Evolutionary conservation across 2,888 invertebrate species (phyloP).

Genomic region (Parasteatoda lunata): DNA sequence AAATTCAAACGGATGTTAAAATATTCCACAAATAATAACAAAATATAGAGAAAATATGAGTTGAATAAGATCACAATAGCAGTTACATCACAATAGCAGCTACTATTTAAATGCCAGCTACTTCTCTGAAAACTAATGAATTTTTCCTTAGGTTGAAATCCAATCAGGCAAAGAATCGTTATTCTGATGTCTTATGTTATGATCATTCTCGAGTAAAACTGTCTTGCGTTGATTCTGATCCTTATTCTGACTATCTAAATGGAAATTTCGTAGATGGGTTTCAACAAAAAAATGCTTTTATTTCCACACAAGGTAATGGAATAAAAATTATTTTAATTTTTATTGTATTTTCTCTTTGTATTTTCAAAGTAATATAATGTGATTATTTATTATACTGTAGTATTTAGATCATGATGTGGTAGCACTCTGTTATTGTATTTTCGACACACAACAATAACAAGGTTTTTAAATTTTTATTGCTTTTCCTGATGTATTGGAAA

Average conservation of each 20-base stretch:
- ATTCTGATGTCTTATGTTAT: constrained; percentile 96
- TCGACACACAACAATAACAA: no score
- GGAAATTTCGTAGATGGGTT: constrained; percentile 99
- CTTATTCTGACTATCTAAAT: constrained; percentile 92
- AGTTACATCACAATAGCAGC: not conserved
- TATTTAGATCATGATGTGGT: no score
- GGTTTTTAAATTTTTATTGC: no score
- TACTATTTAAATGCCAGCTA: not conserved
- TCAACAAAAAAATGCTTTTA: constrained; percentile 97
- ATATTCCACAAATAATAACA: no score
- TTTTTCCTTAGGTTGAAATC: constrained; percentile 67
- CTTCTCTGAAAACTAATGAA: not conserved
- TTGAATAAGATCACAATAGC: not conserved
- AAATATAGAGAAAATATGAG: not conserved
- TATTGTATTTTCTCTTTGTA: no score
- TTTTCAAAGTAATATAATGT: no score
- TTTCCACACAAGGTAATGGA: constrained; percentile 91
- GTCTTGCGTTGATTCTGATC: constrained; percentile 72
- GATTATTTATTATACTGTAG: no score
- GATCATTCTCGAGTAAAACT: constrained; percentile 95
- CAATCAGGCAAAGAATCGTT: constrained; percentile 77
- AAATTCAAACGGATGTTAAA: no score
- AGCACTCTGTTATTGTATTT: no score
- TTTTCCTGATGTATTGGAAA: no score
- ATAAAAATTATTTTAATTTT: not conserved